Conservation (phyloP, 2,113 vertebrate genomes). For the Hydrolagus affinis region DNA sequence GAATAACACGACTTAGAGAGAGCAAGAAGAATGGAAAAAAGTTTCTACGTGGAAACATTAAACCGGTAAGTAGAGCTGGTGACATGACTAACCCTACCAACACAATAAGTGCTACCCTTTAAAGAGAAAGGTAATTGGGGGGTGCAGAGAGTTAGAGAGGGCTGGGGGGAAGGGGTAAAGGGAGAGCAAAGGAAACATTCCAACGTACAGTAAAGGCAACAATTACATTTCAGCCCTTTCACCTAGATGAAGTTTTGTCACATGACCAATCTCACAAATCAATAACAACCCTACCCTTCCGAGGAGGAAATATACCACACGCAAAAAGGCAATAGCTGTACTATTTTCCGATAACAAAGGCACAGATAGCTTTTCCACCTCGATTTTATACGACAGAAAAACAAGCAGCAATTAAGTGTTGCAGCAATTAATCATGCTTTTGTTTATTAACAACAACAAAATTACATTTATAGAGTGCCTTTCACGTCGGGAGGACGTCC, state of each 20-base stretch:
- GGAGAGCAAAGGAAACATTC: neutral
- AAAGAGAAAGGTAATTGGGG: neutral
- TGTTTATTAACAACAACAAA: neutral
- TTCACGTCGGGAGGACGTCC: too few species aligned
- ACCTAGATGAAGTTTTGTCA: neutral
- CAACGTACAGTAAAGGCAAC: neutral
- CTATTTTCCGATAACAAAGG: too few species aligned
- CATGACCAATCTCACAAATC: neutral
- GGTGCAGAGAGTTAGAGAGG: too few species aligned
- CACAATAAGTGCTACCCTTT: neutral
- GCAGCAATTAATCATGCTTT: neutral
- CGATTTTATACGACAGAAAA: neutral
- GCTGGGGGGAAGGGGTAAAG: neutral
- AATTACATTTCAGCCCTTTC: neutral
- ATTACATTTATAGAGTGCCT: too few species aligned
- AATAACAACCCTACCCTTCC: neutral
- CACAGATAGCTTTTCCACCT: neutral
- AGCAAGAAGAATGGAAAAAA: neutral
- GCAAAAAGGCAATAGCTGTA: neutral
- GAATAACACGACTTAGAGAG: neutral
- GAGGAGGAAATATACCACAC: neutral
- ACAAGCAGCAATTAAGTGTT: neutral
- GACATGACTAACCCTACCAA: too few species aligned
- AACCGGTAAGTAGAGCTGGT: neutral
- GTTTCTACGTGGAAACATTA: neutral